Conservation (phyloP, 2,888 invertebrate genomes). For the Drosophila demipolita region DNA sequence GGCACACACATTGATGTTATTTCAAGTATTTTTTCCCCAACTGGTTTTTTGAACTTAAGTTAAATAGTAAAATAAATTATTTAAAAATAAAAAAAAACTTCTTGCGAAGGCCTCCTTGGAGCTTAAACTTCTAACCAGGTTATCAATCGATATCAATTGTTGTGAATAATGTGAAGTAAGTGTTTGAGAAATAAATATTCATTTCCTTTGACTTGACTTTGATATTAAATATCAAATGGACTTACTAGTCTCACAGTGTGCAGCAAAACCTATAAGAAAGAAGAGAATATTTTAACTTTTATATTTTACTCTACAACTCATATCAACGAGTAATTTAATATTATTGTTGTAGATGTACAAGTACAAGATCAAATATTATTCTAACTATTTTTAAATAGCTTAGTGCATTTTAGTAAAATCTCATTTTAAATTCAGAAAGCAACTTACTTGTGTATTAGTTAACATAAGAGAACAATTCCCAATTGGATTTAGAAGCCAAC, state of each 20-base stretch:
- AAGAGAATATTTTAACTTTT: background rate
- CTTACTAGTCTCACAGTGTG: background rate
- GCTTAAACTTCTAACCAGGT: no score
- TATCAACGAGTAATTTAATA: background rate
- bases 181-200: no score
- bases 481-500: conserved; percentile 40
- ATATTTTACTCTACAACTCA: background rate
- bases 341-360: background rate
- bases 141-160: no score
- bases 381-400: background rate
- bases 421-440: background rate
- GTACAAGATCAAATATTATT: background rate
- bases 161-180: no score
- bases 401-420: background rate
- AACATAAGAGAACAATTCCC: conserved; percentile 32
- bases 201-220: no score
- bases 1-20: no score
- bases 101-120: no score
- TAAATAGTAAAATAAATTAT: no score
- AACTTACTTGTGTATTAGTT: conserved; percentile 4
- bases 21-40: no score
- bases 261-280: no score
- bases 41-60: no score
- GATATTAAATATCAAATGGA: background rate
- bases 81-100: no score